phyloP scores from a whole-genome alignment of 2,113 vertebrate species.

The Octodon degus region DNA sequence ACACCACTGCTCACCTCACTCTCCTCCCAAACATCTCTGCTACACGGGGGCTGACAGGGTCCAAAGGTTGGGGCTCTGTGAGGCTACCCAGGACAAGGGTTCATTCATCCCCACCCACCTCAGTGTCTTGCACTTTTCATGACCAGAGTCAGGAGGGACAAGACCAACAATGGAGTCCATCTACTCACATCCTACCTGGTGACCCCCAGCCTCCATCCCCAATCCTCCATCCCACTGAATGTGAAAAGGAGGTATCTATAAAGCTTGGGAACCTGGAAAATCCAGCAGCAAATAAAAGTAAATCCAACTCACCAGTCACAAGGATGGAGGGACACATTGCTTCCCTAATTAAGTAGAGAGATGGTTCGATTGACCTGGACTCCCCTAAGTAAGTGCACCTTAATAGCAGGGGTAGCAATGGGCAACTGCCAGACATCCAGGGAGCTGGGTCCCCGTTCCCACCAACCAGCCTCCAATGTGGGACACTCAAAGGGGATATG shows the following conservation, averaged over 20 bases:
- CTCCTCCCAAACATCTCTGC: not conserved
- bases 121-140: too few species aligned
- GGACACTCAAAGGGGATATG: not conserved
- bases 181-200: not conserved
- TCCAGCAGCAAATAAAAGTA: not conserved
- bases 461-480: not conserved
- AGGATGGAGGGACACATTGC: not conserved
- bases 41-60: not conserved
- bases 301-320: too few species aligned
- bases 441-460: not conserved
- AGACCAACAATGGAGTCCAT: not conserved
- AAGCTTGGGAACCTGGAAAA: not conserved
- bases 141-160: not conserved
- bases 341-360: too few species aligned
- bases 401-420: not conserved
- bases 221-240: not conserved
- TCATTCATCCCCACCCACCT: too few species aligned
- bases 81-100: not conserved
- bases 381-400: not conserved
- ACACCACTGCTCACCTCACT: not conserved
- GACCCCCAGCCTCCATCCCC: not conserved
- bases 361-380: not conserved
- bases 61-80: not conserved
- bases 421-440: not conserved
- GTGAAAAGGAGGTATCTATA: fast-evolving